These are phyloP conservation scores for Enchytraeus crypticus DNA, from an alignment of 2,888 invertebrate genomes.

Conservation along the genomic window DNA sequence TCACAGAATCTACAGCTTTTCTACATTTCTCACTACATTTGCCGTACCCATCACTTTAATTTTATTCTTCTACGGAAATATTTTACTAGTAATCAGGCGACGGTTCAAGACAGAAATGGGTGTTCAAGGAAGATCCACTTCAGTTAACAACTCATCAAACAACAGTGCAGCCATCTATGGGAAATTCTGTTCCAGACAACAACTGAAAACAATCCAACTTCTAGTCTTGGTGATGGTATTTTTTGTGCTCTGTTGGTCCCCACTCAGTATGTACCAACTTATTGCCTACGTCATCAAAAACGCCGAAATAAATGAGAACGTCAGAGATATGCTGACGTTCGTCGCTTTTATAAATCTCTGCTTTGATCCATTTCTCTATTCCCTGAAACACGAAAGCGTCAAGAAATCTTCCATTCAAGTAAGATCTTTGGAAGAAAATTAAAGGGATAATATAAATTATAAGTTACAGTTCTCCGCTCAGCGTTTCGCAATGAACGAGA, in stretches of 20 bases:
- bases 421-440: too few relatives aligned
- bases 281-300: neutral
- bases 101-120: neutral
- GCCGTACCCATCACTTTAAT: neutral
- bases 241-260: neutral
- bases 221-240: neutral
- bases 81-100: neutral
- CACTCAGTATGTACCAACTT: neutral
- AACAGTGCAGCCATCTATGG: too few relatives aligned
- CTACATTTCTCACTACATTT: neutral
- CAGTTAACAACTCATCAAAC: neutral
- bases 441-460: too few relatives aligned
- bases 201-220: neutral
- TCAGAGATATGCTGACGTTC: neutral
- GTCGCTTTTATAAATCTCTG: neutral
- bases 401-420: neutral
- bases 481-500: too few relatives aligned
- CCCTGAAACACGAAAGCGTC: neutral
- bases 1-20: neutral
- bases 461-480: too few relatives aligned
- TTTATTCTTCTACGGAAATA: neutral
- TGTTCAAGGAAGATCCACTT: neutral
- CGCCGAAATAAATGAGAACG: neutral
- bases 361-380: neutral
- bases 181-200: neutral